Percentiles rank a stretch among this genome's conserved stretches.
phyloP scores from a whole-genome alignment of 2,797 vertebrate genomes.

The Rhinatrema bivittatum region DNA sequence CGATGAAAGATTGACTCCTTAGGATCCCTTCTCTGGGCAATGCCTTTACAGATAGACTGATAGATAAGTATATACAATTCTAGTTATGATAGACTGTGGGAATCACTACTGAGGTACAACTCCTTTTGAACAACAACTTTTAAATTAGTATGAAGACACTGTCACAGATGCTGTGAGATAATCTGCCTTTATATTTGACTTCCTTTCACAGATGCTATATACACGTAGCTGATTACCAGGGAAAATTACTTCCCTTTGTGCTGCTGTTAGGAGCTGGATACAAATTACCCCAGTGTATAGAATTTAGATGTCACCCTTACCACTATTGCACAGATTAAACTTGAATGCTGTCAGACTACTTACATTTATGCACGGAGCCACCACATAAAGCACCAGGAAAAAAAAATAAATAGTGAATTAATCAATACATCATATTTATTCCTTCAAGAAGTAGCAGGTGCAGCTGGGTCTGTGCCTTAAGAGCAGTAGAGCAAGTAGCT shows the following conservation, averaged over 20 bases:
- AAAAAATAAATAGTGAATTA: slow-evolving; percentile 10
- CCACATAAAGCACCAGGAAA: slow-evolving; percentile 15
- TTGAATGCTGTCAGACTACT: slow-evolving; percentile 21
- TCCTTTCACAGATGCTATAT: slow-evolving; percentile 20
- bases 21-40: too few species aligned
- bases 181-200: slow-evolving; percentile 31
- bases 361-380: slow-evolving; percentile 23
- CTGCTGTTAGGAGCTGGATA: slow-evolving; percentile 31
- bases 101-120: slow-evolving; percentile 24
- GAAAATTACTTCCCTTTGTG: slow-evolving; percentile 31
- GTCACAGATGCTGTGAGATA: slow-evolving; percentile 20
- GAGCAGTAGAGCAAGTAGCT: background rate
- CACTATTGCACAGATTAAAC: slow-evolving; percentile 33
- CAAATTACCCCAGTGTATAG: slow-evolving; percentile 20
- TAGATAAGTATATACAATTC: too few species aligned
- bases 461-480: background rate
- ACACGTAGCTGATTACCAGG: slow-evolving; percentile 38
- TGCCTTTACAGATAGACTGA: too few species aligned
- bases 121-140: slow-evolving; percentile 28
- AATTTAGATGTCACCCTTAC: slow-evolving; percentile 22
- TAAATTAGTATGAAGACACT: slow-evolving; percentile 36
- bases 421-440: slow-evolving; percentile 16
- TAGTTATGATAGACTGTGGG: too few species aligned
- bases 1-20: too few species aligned
- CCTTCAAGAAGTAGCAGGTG: slow-evolving; percentile 5